Evolutionary conservation across 1,140 invertebrate genomes (phyloP), one percentile per base, ranked within the genome.

Genomic region (Belonocnema kinseyi): DNA sequence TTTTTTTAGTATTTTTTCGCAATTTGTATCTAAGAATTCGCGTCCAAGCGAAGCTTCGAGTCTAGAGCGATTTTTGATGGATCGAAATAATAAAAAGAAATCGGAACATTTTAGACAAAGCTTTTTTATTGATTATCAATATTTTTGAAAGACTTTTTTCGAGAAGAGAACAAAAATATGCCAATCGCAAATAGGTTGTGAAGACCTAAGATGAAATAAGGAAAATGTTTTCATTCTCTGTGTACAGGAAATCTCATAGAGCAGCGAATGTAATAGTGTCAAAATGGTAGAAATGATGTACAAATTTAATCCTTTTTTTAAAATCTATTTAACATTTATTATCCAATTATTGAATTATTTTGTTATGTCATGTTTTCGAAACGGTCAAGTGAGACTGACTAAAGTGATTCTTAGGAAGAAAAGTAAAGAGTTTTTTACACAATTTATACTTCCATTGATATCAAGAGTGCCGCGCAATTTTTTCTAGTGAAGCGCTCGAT

Each of bases 1-100:
- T 66, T 66, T 66, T 66, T 66, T 66, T 66, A 66, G 61, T 66
- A 66, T 66, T 66, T 66, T 66, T 66, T 33, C 61, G 61, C 61
- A 66, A 66, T 66, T 66, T 40, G 26, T 66, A 66, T 66, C 13
- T 40, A 66, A 40, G 13, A 40, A 46, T 33, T 66, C 61, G 61
- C 58, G 21, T 61, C 33, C 21, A 61, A 61, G 58, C 21, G 58
- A 61, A 33, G 58, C 61, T 66, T 66, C 61, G 21, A 61, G 58
- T 61, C 14, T 8, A 66, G 61, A 66, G 61, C 26, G 61, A 66
- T 66, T 66, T 66, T 66, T 33, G 16, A 16, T 14, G 26, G 12
- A 66, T 33, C 33, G 4, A 33, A 66, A 33, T 5, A 66, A 40
- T 16, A 40, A 40, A 40, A 58, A 19, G 13, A 26, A 58, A 26